Percentiles rank a stretch among this genome's conserved stretches.
These are phyloP conservation scores for Lepidochitona cinerea DNA, from an alignment of 2,888 invertebrate species.

Conservation along the genomic window DNA sequence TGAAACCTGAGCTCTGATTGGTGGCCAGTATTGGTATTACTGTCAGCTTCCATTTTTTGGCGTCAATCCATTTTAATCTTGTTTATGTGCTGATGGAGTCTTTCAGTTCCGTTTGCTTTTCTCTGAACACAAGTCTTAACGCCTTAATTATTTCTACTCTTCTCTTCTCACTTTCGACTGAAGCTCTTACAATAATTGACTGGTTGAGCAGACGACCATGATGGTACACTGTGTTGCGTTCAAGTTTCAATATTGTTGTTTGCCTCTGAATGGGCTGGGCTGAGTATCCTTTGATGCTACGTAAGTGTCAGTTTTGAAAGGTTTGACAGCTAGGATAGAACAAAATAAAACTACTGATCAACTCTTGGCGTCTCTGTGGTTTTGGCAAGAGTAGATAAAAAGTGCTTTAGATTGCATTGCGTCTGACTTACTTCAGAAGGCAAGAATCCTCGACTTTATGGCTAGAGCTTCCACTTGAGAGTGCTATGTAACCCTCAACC, in stretches of 20 bases:
- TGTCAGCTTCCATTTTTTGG: background rate
- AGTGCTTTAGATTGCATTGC: background rate
- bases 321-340: background rate
- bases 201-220: background rate
- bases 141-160: background rate
- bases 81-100: background rate
- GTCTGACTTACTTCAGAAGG: background rate
- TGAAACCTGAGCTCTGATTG: slow-evolving; percentile 1
- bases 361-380: background rate
- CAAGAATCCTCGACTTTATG: background rate
- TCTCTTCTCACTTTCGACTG: background rate
- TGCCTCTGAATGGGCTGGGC: background rate
- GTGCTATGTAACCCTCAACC: background rate
- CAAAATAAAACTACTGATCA: background rate
- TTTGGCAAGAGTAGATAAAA: background rate
- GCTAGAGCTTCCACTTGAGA: background rate
- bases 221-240: background rate
- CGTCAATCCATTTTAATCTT: slow-evolving; percentile 7
- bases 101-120: slow-evolving; percentile 4
- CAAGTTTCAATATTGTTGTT: background rate
- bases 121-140: background rate
- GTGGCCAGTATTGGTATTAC: background rate
- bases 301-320: background rate
- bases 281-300: background rate
- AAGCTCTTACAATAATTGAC: background rate